Percentiles rank a stretch among this genome's conserved stretches.
phyloP scores from a whole-genome alignment of 1,140 invertebrate species.

The Drosophila baimaii region DNA sequence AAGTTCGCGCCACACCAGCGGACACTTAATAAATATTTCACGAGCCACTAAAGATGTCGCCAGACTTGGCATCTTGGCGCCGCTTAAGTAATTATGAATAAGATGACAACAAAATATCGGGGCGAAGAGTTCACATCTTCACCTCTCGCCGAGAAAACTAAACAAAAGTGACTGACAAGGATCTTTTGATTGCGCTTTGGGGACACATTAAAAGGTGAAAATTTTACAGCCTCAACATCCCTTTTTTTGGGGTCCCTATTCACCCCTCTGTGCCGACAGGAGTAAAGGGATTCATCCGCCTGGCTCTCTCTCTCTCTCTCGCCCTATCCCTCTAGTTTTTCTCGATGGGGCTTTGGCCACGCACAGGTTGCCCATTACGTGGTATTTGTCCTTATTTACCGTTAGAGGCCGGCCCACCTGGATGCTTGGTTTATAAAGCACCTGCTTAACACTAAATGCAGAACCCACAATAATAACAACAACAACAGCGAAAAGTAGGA shows the following conservation, averaged over 20 bases:
- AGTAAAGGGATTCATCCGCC: conserved; percentile 16
- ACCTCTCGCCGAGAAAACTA: conserved; percentile 4
- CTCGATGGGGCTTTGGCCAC: conserved; percentile 33
- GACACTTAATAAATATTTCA: conserved; percentile 66
- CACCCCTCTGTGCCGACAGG: not conserved
- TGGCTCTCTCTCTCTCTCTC: too few species aligned
- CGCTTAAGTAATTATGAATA: conserved; percentile 73
- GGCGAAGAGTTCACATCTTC: conserved; percentile 21
- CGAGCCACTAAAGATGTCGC: conserved; percentile 59
- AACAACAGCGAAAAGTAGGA: conserved; percentile 2
- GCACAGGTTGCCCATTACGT: conserved; percentile 59
- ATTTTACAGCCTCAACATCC: conserved; percentile 55
- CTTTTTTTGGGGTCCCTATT: not conserved
- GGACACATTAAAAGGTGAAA: conserved; percentile 79
- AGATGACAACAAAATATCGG: conserved; percentile 15
- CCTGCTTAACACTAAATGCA: conserved; percentile 79
- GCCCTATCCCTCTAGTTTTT: conserved; percentile 31
- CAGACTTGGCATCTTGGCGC: conserved; percentile 54
- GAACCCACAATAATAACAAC: conserved; percentile 32
- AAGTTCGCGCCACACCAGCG: conserved; percentile 11
- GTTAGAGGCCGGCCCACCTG: conserved; percentile 37
- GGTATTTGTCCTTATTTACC: conserved; percentile 74
- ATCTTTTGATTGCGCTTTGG: conserved; percentile 72
- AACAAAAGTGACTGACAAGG: conserved; percentile 61
- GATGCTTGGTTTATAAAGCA: conserved; percentile 78